Evolutionary conservation across 2,888 invertebrate genomes (phyloP).

Genomic region (Flabesymbios commensalis): DNA sequence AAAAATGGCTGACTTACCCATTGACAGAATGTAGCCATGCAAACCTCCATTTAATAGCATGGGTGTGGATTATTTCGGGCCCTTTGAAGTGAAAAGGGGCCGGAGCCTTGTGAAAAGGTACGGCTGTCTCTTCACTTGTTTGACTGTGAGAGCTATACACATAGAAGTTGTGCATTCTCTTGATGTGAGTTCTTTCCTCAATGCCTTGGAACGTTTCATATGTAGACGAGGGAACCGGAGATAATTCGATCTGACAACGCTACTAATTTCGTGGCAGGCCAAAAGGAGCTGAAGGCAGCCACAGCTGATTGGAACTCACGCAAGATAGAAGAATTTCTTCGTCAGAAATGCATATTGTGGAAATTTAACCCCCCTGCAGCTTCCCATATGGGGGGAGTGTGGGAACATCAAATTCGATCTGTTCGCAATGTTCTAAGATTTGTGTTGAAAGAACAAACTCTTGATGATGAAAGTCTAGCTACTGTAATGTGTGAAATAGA

Average conservation of each 20-base stretch:
- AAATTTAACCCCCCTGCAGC: conserved; percentile 22
- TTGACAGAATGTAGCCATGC: background rate
- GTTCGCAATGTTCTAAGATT: conserved; percentile 14
- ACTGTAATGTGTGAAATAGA: background rate
- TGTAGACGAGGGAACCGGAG: no score
- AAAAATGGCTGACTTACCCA: background rate
- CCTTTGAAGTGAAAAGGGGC: background rate
- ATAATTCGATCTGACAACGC: no score
- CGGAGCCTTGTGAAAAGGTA: no score
- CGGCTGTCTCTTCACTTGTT: no score
- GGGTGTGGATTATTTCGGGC: conserved; percentile 4
- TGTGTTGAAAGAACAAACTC: background rate
- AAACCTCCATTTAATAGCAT: background rate
- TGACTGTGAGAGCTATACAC: no score
- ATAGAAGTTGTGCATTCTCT: no score
- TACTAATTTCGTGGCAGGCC: no score
- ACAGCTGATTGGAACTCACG: conserved; percentile 8
- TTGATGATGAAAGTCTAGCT: background rate
- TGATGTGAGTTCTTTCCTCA: no score
- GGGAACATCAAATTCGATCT: conserved; percentile 29
- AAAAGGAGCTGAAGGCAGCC: no score
- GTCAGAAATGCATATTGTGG: conserved; percentile 13
- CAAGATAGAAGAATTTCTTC: background rate
- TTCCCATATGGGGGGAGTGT: conserved; percentile 23
- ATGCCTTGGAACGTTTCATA: no score